These are phyloP conservation scores for Mylabris phalerata DNA, from an alignment of 1,140 invertebrate genomes.

Conservation along the genomic window DNA sequence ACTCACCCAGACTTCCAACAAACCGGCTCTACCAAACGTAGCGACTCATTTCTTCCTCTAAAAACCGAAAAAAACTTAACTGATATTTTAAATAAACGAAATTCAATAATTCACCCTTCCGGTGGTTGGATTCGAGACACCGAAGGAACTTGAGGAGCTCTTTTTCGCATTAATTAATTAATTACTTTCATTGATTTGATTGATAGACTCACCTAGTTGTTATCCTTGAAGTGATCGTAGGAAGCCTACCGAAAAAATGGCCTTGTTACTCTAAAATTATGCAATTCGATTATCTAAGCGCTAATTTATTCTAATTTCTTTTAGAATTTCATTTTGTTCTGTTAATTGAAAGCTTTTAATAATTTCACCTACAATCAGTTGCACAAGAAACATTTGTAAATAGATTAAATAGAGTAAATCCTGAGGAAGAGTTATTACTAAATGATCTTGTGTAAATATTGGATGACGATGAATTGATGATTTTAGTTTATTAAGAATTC, in stretches of 20 bases:
- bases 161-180: background rate
- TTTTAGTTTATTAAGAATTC: too few relatives aligned
- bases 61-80: background rate
- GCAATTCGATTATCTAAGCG: background rate
- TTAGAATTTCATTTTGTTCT: too few relatives aligned
- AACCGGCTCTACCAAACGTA: constrained; percentile 17
- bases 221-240: constrained; percentile 18
- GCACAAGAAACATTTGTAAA: too few relatives aligned
- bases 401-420: too few relatives aligned
- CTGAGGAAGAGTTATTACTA: too few relatives aligned
- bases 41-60: constrained; percentile 14
- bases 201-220: constrained; percentile 13
- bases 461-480: too few relatives aligned
- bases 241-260: constrained; percentile 15
- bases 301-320: too few relatives aligned
- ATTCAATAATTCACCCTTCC: constrained; percentile 8
- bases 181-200: background rate
- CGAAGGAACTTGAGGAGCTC: constrained; percentile 11
- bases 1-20: constrained; percentile 15
- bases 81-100: background rate
- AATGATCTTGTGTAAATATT: too few relatives aligned
- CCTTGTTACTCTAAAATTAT: background rate
- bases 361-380: too few relatives aligned
- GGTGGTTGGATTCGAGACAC: constrained; percentile 12
- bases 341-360: too few relatives aligned